Percentiles rank a stretch among this genome's conserved stretches.
These are phyloP conservation scores for Conistra vaccinii DNA, from an alignment of 2,888 invertebrate genomes.

Conservation along the genomic window DNA sequence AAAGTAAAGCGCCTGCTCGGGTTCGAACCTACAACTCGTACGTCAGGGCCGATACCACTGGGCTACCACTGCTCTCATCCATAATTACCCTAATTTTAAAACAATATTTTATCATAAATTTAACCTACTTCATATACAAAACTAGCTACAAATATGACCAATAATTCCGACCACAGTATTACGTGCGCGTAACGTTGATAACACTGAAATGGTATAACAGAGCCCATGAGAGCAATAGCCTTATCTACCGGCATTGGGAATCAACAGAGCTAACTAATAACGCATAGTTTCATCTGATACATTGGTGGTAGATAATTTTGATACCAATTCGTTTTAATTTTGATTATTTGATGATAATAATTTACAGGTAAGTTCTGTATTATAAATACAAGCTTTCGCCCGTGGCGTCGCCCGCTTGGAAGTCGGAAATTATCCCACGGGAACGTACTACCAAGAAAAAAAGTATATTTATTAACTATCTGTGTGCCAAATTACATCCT, in stretches of 20 bases:
- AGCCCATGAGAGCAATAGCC: slow-evolving; percentile 62
- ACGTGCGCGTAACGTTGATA: slow-evolving; percentile 50
- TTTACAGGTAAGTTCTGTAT: background rate
- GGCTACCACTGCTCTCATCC: too few relatives aligned
- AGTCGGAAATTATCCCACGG: too few relatives aligned
- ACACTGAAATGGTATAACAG: slow-evolving; percentile 48
- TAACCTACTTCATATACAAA: slow-evolving; percentile 32
- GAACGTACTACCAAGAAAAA: too few relatives aligned
- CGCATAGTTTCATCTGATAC: slow-evolving; percentile 48
- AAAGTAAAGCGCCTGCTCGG: too few relatives aligned
- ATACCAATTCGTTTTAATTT: slow-evolving; percentile 24
- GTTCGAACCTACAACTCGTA: too few relatives aligned
- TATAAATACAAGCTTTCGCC: too few relatives aligned
- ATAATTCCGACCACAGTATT: slow-evolving; percentile 46
- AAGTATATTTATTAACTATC: too few relatives aligned
- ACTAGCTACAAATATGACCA: slow-evolving; percentile 35
- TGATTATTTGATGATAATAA: background rate
- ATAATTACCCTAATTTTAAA: background rate
- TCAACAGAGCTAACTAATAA: slow-evolving; percentile 57
- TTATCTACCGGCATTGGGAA: slow-evolving; percentile 60
- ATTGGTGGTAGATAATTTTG: slow-evolving; percentile 39
- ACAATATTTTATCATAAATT: background rate
- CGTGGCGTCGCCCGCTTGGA: too few relatives aligned
- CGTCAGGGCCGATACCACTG: too few relatives aligned
- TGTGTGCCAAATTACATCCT: too few relatives aligned